Evolutionary conservation across 2,113 vertebrate genomes (phyloP), one percentile per base, ranked within the genome.

Genomic region (Pachycephala philippinensis): DNA sequence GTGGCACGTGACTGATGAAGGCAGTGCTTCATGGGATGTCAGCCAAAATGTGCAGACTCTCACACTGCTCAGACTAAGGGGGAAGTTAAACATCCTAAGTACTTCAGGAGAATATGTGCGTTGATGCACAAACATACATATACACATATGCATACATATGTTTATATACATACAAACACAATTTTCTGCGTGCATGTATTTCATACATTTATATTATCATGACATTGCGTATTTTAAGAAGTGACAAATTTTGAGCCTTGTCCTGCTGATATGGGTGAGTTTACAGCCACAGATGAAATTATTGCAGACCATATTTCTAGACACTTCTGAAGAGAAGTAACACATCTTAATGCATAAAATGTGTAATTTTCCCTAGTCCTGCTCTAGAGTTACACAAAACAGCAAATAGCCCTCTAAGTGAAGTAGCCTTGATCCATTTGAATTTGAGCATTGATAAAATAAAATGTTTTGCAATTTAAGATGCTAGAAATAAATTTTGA

Each of bases 401-500:
- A 87, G 49, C 16, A 84, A 94, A 87, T 13, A 89, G 18, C 9
- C 22, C 22, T 60, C 28, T 33, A 64, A 69, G 37, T 49, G 27
- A 89, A 81, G 44, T 33, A 89, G 65, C 9, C 26, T 68, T 4
- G 24, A 49, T 31, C 30, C 45, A 52, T 71, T 42, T 89, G 37
- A 93, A 88, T 84, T 75, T 68, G 35, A 80, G 74, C 45, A 86
- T 5, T 84, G 64, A 21, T 11, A 92, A 84, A 95, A 95, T 53
- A 31, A 56, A 84, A 22, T 65, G 42, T 31, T 71, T 85, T 92
- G 28, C 26, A 39, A 75, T 35, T 88, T 87, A 66, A 65, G 63
- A 52, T 59, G 78, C 26, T 65, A 76, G 15, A 74, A 88, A 49
- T 84, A 39, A 18, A 93, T 76, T 92, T 91, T 97, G 68, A 96